Conservation (phyloP, 2,888 invertebrate genomes). For the Sminthurides aquaticus region DNA sequence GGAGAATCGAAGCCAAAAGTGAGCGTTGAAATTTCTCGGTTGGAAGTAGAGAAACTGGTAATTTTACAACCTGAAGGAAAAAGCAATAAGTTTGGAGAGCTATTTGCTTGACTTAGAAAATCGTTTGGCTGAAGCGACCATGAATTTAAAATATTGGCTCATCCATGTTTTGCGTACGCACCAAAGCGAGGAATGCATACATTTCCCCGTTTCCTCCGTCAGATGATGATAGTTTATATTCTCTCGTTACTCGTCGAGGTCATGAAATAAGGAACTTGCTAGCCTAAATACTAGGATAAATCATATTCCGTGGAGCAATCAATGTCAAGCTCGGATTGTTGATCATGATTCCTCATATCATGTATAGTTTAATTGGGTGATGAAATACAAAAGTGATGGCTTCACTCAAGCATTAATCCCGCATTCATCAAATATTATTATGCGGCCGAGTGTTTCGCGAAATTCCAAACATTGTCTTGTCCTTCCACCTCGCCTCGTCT, state of each 20-base stretch:
- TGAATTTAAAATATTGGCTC: neutral
- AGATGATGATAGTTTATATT: neutral
- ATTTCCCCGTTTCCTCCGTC: too few species aligned
- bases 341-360: neutral
- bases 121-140: neutral
- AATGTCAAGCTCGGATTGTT: neutral
- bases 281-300: neutral
- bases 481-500: too few species aligned
- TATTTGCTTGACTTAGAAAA: too few species aligned
- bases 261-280: neutral
- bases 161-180: too few species aligned
- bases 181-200: neutral
- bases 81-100: too few species aligned
- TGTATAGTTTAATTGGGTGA: neutral
- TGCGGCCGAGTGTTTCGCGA: neutral
- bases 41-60: too few species aligned
- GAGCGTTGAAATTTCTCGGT: too few species aligned
- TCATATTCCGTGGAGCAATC: neutral
- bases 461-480: neutral
- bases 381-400: neutral
- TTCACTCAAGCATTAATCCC: neutral
- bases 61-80: too few species aligned
- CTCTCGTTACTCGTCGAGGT: neutral
- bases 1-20: too few species aligned
- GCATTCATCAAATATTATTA: neutral